Evolutionary conservation across 2,797 vertebrate species (phyloP).

Genomic region (Odontamblyopus lacepedii): DNA sequence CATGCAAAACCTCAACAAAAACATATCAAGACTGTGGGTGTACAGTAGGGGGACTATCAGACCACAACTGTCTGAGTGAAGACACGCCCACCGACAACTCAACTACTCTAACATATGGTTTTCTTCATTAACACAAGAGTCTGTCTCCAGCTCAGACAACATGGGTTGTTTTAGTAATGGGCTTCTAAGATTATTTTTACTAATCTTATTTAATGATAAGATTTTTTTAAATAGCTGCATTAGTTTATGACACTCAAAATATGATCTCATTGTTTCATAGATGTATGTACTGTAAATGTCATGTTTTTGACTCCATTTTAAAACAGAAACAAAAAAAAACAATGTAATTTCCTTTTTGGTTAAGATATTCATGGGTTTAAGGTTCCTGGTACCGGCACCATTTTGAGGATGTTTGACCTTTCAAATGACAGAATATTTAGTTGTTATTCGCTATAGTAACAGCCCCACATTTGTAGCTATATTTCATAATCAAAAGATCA

Average conservation of each 20-base stretch:
- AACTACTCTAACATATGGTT: neutral
- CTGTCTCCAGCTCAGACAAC: neutral
- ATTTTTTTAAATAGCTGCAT: neutral
- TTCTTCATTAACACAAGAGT: neutral
- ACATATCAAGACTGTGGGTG: neutral
- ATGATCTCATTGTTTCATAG: no score
- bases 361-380: no score
- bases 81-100: neutral
- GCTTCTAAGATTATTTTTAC: neutral
- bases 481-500: neutral
- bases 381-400: no score
- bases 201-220: slow-evolving; percentile 2
- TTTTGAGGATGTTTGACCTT: no score
- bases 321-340: no score
- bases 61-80: neutral
- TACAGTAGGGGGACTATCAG: slow-evolving; percentile 4
- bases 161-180: neutral
- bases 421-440: no score
- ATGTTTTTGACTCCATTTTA: no score
- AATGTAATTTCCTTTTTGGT: no score
- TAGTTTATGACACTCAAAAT: neutral
- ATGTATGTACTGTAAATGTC: no score
- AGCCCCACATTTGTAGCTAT: no score
- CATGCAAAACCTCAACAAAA: slow-evolving; percentile 5
- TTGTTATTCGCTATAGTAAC: no score